These are phyloP conservation scores for Lacerta agilis DNA, from an alignment of 2,797 vertebrate genomes.

Conservation along the genomic window DNA sequence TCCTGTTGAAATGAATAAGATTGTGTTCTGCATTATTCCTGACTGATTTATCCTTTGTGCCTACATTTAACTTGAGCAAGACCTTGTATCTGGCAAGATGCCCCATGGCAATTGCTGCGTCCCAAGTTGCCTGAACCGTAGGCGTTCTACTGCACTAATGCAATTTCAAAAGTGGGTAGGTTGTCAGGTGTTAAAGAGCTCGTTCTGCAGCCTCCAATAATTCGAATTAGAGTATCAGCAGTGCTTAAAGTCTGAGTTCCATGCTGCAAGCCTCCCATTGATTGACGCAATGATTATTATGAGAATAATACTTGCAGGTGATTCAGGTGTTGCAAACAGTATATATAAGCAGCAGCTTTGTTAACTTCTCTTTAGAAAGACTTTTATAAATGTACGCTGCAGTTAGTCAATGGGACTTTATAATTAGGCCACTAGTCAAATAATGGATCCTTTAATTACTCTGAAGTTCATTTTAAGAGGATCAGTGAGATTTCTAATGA, in stretches of 20 bases:
- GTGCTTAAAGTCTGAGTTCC: not conserved
- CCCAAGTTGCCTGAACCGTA: not conserved
- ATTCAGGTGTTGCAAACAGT: not conserved
- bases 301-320: not conserved
- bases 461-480: not conserved
- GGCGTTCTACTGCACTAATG: too few species aligned
- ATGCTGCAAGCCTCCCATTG: not conserved
- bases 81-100: not conserved
- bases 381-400: not conserved
- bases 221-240: not conserved
- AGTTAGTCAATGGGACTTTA: constrained; percentile 19
- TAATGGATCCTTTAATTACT: constrained; percentile 7
- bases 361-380: not conserved
- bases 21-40: not conserved
- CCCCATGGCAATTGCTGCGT: not conserved
- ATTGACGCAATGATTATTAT: not conserved
- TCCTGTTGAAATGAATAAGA: not conserved
- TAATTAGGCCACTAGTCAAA: constrained; percentile 14
- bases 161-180: not conserved
- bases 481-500: constrained; percentile 10
- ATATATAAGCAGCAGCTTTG: not conserved
- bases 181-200: not conserved
- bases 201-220: not conserved
- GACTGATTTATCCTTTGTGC: not conserved
- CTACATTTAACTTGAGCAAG: too few species aligned